Base-by-base conservation (phyloP, 2,888 invertebrate genomes). In the Artemia sinica region DNA sequence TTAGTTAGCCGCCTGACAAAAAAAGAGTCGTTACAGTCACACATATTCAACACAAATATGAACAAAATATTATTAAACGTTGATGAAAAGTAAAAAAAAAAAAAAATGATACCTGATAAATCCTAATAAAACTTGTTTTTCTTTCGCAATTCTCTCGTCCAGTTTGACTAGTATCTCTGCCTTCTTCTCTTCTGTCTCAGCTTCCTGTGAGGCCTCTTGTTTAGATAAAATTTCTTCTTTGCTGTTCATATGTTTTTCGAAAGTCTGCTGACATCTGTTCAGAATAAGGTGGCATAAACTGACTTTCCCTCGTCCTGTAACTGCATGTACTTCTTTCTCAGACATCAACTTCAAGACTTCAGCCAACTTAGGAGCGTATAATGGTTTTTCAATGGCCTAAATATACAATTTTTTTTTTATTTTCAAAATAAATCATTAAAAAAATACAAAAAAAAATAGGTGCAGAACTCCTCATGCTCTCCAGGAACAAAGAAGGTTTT, bases 341-440 rank as follows among this genome's bases (percentile, higher is more conserved):
- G 82, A 82, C 66, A 91, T 80, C 75, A 87, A 84, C 75, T 85
- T 83, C 75, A 90, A 90, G 84, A 96, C 86, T 66, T 85, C 82
- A 2, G 95, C 94, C 81, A 95, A 96, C 0, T 90, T 89, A 69
- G 87, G 87, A 13, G 92, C 90, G 78, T 94, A 96, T 74, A 86
- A 89, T 0, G 95, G 95, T 78, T 96, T 95, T 78, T 93, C 91
- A 69, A 95, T 88, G 41, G 95, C 88, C 81, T 83, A 74, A 14
- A 77, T 76, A 4, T 28, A 4, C 28, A 28, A 28, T 28, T 28
- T 28, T 28, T 28, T 28, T 28, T 28, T 28, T 28, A n/a, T 28
- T 28, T 28, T 28, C 4, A 28, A 28, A 4, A 28, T 28, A 28
- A 1, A 2, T 28, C 4, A 4, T 28, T 28, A 28, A 28, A 28